Conservation (phyloP, 2,113 vertebrate species). For the Geococcyx californianus region DNA sequence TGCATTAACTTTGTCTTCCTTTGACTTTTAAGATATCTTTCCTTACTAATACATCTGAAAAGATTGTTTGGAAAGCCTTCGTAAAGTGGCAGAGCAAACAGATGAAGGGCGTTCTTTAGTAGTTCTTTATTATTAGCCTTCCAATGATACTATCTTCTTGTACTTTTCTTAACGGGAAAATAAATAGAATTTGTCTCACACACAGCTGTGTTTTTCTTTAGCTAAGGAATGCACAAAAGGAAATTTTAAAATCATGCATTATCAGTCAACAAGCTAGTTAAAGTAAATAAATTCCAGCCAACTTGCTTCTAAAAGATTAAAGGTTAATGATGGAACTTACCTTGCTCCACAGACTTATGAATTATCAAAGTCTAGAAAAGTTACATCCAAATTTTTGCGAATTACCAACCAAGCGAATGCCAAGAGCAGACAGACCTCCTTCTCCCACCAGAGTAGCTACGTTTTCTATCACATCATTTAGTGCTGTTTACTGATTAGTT, state of each 20-base stretch:
- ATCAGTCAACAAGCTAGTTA: slow-evolving; percentile 75
- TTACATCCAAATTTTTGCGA: slow-evolving; percentile 65
- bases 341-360: slow-evolving; percentile 78
- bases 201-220: slow-evolving; percentile 83
- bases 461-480: slow-evolving; percentile 57
- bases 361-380: slow-evolving; percentile 81
- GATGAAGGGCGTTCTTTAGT: slow-evolving; percentile 77
- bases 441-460: slow-evolving; percentile 39
- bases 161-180: slow-evolving; percentile 83
- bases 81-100: slow-evolving; percentile 83
- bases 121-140: slow-evolving; percentile 76
- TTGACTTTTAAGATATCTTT: slow-evolving; percentile 81
- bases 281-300: slow-evolving; percentile 79
- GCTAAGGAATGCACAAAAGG: slow-evolving; percentile 76
- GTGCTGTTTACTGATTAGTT: slow-evolving; percentile 63
- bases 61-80: slow-evolving; percentile 82
- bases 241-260: slow-evolving; percentile 78
- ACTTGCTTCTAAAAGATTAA: slow-evolving; percentile 79
- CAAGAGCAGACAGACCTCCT: slow-evolving; percentile 34
- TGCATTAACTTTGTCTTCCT: slow-evolving; percentile 85
- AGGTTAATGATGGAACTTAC: slow-evolving; percentile 77
- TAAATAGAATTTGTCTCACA: slow-evolving; percentile 79
- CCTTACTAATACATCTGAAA: slow-evolving; percentile 80
- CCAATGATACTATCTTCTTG: slow-evolving; percentile 79
- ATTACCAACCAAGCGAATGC: slow-evolving; percentile 59